A percentile compares a stretch with the other conserved stretches of the same genome.
phyloP scores from a whole-genome alignment of 2,113 vertebrate genomes.

The Delphinus delphis region DNA sequence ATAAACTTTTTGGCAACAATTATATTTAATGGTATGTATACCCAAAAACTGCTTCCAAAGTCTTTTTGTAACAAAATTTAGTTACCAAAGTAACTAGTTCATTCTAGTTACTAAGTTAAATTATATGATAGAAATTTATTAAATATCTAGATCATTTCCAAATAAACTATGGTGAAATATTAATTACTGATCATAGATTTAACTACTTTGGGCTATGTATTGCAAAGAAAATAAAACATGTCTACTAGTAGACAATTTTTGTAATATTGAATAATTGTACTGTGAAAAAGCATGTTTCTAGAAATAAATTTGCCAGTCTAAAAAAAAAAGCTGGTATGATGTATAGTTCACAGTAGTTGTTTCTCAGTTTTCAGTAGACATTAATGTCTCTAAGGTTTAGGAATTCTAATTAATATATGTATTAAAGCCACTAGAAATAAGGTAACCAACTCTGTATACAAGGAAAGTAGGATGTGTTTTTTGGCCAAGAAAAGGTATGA shows the following conservation, averaged over 20 bases:
- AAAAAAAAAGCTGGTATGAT: background rate
- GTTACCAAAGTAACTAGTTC: background rate
- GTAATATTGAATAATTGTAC: background rate
- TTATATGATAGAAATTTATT: background rate
- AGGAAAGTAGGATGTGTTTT: background rate
- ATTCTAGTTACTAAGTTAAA: background rate
- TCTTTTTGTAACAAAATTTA: background rate
- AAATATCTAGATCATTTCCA: background rate
- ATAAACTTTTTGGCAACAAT: background rate
- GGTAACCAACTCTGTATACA: background rate
- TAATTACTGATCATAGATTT: background rate
- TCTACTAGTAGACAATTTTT: background rate
- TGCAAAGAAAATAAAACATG: background rate
- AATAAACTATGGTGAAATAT: background rate
- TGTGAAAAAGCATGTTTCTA: background rate
- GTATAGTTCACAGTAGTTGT: background rate
- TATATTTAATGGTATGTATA: background rate
- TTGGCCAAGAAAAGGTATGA: background rate
- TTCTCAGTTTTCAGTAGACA: background rate
- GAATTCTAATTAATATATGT: background rate
- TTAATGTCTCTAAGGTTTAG: background rate
- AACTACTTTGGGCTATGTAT: background rate
- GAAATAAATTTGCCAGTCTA: background rate
- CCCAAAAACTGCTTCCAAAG: background rate
- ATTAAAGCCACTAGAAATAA: background rate